phyloP scores from a whole-genome alignment of 2,113 vertebrate genomes.

The Thalassarche chlororhynchos region DNA sequence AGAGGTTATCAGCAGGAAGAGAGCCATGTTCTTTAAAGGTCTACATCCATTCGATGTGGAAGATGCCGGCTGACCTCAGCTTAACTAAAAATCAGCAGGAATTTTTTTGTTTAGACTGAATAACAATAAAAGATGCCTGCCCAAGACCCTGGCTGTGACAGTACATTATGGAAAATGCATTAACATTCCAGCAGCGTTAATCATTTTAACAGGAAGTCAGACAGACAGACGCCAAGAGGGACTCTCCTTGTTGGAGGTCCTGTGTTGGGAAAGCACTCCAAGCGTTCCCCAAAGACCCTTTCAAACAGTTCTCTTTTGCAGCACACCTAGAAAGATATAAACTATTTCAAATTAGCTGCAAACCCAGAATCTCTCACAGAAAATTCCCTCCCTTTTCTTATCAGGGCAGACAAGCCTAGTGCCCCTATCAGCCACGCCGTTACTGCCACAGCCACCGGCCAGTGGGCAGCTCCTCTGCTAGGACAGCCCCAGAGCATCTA shows the following conservation, averaged over 20 bases:
- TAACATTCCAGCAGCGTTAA: not conserved
- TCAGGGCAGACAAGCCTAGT: not conserved
- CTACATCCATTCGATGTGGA: not conserved
- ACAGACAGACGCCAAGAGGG: not conserved
- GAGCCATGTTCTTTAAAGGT: not conserved
- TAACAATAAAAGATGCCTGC: constrained; percentile 32
- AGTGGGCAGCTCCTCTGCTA: not conserved
- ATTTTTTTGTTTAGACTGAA: constrained; percentile 27
- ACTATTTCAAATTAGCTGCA: not conserved
- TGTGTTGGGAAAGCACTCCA: not conserved
- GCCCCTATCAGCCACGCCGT: not conserved
- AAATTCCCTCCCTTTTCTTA: not conserved
- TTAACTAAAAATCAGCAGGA: not conserved
- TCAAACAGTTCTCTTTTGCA: not conserved
- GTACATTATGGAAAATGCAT: constrained; percentile 1
- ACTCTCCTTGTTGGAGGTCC: not conserved
- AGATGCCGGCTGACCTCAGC: not conserved
- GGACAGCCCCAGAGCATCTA: not conserved
- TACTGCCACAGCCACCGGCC: not conserved
- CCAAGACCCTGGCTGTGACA: not conserved
- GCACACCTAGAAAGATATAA: not conserved
- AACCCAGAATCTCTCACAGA: not conserved
- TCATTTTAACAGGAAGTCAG: not conserved
- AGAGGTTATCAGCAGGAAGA: constrained; percentile 41
- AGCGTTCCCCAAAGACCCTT: not conserved